These are phyloP conservation scores for Agelaius phoeniceus DNA, from an alignment of 2,113 vertebrate genomes.

Conservation along the genomic window DNA sequence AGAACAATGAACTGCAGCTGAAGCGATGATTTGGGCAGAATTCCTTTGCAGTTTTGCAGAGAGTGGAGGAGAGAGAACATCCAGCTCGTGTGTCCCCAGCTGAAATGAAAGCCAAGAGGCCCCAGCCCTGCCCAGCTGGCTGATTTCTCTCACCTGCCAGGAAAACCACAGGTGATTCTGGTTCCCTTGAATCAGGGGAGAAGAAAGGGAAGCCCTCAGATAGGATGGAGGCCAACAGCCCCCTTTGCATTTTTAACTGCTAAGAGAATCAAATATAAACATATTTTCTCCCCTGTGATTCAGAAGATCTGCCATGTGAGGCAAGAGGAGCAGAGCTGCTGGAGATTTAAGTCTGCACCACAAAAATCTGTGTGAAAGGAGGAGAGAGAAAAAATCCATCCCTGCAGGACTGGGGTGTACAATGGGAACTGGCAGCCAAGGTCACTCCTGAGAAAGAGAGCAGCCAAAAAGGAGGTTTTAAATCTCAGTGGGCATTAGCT, in stretches of 20 bases:
- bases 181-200: neutral
- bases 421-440: constrained; percentile 23
- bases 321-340: neutral
- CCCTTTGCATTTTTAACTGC: neutral
- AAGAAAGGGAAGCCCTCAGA: neutral
- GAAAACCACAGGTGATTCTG: neutral
- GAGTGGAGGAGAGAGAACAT: rapidly evolving
- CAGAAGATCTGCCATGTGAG: neutral
- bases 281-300: neutral
- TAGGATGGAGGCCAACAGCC: neutral
- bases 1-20: rapidly evolving
- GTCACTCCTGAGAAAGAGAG: constrained; percentile 43
- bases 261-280: neutral
- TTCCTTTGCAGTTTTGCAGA: no score
- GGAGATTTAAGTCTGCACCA: neutral
- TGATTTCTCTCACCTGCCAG: neutral
- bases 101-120: neutral
- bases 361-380: neutral
- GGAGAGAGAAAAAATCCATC: neutral
- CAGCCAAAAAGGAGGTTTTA: constrained; percentile 41
- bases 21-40: neutral
- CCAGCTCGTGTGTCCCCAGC: rapidly evolving
- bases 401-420: neutral
- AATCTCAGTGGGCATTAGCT: constrained; percentile 47
- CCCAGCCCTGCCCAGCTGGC: no score